Base-by-base conservation (phyloP, 2,888 invertebrate species). In the Drosophila yooni region DNA sequence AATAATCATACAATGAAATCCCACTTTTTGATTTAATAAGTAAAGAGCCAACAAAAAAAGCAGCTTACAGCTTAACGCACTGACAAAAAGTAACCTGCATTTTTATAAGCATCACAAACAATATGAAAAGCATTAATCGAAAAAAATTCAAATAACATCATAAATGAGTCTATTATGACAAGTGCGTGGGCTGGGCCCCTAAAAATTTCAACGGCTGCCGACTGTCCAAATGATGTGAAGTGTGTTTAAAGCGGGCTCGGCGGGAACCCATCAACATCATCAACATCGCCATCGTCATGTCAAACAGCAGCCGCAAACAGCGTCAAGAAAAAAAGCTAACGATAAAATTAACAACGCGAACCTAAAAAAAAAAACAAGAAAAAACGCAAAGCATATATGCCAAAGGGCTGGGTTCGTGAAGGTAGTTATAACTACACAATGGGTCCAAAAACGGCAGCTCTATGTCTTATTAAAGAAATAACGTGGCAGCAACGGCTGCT, bases 121-220 rank as follows among this genome's bases (percentile, higher is more conserved):
- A 8, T 25, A 46, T 25, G 7, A 15, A 25, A 46, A 38, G 51
- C 8, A 60, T 18, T 33, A 53, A 53, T 15, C 10, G 25, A 43
- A 74, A 81, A 61, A 79, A 62, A 50, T 7, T 51, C 33, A 56
- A 75, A 80, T 76, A 83, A 80, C 82, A 79, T 80, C 69, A 71
- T 88, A 82, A 82, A 88, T 81, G 85, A 88, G 85, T 85, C 83
- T 85, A 85, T 89, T 89, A 81, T 86, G 85, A 86, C 85, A 86
- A 86, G 88, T 86, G 85, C 88, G 85, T 86, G 88, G 90, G 85
- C 54, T 71, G 73, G 58, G 43, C 50, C 21, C 11, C 8, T 21
- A 53, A 56, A 27, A 40, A 31, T 29, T 60, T 53, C 54, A 34
- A 36, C 46, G 27, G 62, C 25, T 21, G 50, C 21, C 27, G 72